Percentiles rank a stretch among this genome's conserved stretches.
Evolutionary conservation across 1,140 invertebrate species (phyloP).

Genomic region (Riptortus pedestris): DNA sequence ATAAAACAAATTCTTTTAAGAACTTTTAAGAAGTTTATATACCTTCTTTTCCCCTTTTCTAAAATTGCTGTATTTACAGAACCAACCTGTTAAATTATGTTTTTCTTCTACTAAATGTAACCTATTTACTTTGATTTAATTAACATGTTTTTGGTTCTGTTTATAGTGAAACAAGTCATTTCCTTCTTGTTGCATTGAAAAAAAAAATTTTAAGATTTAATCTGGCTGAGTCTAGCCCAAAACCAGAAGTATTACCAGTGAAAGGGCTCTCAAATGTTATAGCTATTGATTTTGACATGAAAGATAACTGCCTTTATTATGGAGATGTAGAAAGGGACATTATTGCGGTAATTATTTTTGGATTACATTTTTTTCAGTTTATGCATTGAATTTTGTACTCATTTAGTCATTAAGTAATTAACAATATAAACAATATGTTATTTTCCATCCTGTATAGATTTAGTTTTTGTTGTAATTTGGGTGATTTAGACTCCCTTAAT

Average conservation of each 20-base stretch:
- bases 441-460: no score
- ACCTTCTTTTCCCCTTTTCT: no score
- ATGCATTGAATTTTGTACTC: background rate
- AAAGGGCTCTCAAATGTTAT: constrained; percentile 65
- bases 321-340: constrained; percentile 69
- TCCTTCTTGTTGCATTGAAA: constrained; percentile 64
- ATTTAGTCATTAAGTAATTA: background rate
- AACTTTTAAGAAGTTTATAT: no score
- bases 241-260: constrained; percentile 54
- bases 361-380: background rate
- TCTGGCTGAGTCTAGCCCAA: constrained; percentile 44
- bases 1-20: no score
- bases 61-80: no score
- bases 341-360: constrained; percentile 46
- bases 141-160: background rate
- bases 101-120: no score
- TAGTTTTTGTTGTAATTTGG: no score
- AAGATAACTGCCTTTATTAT: constrained; percentile 80
- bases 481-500: no score
- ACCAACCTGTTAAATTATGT: no score
- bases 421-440: no score
- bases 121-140: background rate
- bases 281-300: constrained; percentile 77
- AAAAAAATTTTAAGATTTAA: constrained; percentile 64
- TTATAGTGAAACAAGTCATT: constrained; percentile 52